phyloP scores from a whole-genome alignment of 2,113 vertebrate genomes.

The Psophia crepitans region DNA sequence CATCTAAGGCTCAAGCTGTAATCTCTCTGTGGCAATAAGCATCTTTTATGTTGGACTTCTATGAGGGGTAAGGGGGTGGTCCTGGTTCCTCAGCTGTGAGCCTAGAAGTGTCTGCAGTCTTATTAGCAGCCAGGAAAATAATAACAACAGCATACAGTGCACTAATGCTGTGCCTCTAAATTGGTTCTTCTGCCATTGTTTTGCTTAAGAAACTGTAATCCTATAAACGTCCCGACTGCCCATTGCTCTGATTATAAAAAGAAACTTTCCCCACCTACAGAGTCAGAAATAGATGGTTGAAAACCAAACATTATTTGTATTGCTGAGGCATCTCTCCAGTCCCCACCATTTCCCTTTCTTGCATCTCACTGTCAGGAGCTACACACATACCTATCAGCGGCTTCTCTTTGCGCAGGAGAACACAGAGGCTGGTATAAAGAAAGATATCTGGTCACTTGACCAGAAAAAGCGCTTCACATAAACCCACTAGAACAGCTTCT shows the following conservation, averaged over 20 bases:
- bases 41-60: neutral
- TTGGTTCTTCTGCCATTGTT: neutral
- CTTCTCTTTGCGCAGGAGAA: neutral
- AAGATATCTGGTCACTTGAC: neutral
- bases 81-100: neutral
- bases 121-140: neutral
- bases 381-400: neutral
- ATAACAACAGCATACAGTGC: neutral
- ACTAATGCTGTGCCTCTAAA: neutral
- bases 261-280: neutral
- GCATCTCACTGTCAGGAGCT: neutral
- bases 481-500: neutral
- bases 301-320: neutral
- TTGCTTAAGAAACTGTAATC: slow-evolving; percentile 24
- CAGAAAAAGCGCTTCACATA: neutral
- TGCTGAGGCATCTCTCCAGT: neutral
- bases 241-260: slow-evolving; percentile 14
- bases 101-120: neutral
- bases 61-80: neutral
- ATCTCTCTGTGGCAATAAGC: neutral
- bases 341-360: neutral
- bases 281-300: neutral
- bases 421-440: neutral
- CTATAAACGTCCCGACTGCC: neutral
- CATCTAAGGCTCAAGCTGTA: neutral